Conservation (phyloP, 2,888 invertebrate genomes). For the Macroteleia sp. region DNA sequence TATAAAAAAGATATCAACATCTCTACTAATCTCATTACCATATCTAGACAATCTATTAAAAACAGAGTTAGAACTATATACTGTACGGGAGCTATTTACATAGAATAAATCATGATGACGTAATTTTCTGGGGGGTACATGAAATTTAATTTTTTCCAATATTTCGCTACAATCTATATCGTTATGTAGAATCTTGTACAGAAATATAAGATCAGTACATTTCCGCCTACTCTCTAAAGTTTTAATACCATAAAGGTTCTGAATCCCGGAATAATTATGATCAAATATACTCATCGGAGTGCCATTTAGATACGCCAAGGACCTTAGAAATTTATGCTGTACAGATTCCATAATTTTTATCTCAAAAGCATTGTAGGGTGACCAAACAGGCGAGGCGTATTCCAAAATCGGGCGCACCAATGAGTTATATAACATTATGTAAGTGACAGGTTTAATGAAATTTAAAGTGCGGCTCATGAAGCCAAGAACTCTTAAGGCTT, state of each 20-base stretch:
- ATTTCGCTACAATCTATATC: background rate
- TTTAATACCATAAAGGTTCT: background rate
- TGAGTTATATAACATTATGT: too few relatives aligned
- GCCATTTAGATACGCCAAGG: background rate
- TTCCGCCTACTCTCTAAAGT: background rate
- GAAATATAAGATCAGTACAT: background rate
- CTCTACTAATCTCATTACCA: too few relatives aligned
- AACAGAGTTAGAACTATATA: background rate
- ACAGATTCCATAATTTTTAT: background rate
- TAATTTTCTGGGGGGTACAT: background rate
- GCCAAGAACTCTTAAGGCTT: too few relatives aligned
- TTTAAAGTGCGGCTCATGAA: too few relatives aligned
- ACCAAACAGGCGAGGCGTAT: background rate
- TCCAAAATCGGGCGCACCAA: too few relatives aligned
- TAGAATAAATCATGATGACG: background rate
- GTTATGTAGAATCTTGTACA: background rate
- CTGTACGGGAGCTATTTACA: background rate
- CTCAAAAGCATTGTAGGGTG: background rate
- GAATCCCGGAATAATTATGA: background rate
- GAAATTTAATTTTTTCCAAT: background rate
- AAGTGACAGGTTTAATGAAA: too few relatives aligned
- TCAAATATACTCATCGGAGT: background rate
- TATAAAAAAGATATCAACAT: too few relatives aligned
- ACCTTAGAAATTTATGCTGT: background rate
- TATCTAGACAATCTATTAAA: too few relatives aligned